Percentiles rank a stretch among this genome's conserved stretches.
Conservation (phyloP, 2,113 vertebrate genomes). For the Pygoscelis antarcticus region DNA sequence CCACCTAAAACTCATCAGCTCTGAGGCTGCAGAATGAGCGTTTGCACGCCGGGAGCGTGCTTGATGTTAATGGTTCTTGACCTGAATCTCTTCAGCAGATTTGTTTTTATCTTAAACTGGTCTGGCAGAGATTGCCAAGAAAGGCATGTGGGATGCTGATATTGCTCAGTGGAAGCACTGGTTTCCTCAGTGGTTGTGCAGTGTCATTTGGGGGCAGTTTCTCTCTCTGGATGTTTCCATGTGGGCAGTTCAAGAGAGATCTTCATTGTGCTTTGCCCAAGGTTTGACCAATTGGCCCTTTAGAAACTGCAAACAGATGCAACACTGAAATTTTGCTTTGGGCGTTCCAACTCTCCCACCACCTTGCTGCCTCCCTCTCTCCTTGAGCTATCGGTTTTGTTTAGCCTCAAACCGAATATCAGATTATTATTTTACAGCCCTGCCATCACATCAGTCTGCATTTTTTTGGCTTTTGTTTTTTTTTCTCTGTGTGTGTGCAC, state of each 20-base stretch:
- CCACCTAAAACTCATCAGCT: not conserved
- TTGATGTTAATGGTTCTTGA: conserved; percentile 6
- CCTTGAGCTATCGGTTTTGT: not conserved
- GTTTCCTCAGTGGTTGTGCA: not conserved
- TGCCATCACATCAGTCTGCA: not conserved
- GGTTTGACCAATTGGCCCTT: not conserved
- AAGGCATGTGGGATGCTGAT: not conserved
- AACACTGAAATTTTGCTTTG: not conserved
- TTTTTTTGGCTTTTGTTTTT: rapidly evolving
- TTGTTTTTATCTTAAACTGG: not conserved
- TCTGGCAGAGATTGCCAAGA: not conserved
- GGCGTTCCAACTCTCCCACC: not conserved
- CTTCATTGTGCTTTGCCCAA: not conserved
- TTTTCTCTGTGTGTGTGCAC: not conserved
- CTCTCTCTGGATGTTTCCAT: not conserved
- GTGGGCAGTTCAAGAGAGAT: not conserved
- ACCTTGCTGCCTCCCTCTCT: not conserved
- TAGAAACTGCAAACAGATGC: not conserved
- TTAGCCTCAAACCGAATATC: not conserved
- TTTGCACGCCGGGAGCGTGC: not conserved
- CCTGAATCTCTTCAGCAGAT: not conserved
- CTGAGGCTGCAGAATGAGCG: not conserved
- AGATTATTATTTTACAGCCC: not conserved
- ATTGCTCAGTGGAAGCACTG: not conserved
- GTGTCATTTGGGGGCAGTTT: not conserved